phyloP scores from a whole-genome alignment of 2,113 vertebrate genomes.

The Tetrax tetrax region DNA sequence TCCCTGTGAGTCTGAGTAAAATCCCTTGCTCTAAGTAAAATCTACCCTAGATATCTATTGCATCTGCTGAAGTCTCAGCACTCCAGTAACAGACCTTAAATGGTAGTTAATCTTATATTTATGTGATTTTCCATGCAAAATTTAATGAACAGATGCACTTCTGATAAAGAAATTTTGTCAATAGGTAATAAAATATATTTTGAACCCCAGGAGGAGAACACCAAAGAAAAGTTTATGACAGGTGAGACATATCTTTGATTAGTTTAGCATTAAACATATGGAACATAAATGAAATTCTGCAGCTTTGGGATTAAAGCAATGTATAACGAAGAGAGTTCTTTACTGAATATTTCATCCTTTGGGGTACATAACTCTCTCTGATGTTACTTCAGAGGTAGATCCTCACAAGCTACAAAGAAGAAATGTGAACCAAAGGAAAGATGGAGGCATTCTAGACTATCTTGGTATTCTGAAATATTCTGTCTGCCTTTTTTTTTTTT shows the following conservation, averaged over 20 bases:
- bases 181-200: neutral
- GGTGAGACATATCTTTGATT: neutral
- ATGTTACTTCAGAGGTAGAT: neutral
- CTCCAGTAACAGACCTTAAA: neutral
- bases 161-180: neutral
- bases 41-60: neutral
- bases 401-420: neutral
- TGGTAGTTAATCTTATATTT: neutral
- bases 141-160: neutral
- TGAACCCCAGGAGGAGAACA: neutral
- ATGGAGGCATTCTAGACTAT: rapidly evolving
- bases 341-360: neutral
- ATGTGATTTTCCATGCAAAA: neutral
- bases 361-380: neutral
- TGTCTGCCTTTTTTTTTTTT: neutral
- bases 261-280: neutral
- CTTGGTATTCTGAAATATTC: neutral
- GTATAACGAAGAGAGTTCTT: neutral
- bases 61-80: neutral
- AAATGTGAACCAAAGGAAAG: neutral
- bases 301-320: neutral
- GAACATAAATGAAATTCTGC: neutral
- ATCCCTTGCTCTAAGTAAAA: neutral
- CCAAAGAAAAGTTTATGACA: neutral
- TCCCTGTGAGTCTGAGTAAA: neutral